phyloP scores from a whole-genome alignment of 2,888 invertebrate genomes.

The Trissolcus brochymenae region DNA sequence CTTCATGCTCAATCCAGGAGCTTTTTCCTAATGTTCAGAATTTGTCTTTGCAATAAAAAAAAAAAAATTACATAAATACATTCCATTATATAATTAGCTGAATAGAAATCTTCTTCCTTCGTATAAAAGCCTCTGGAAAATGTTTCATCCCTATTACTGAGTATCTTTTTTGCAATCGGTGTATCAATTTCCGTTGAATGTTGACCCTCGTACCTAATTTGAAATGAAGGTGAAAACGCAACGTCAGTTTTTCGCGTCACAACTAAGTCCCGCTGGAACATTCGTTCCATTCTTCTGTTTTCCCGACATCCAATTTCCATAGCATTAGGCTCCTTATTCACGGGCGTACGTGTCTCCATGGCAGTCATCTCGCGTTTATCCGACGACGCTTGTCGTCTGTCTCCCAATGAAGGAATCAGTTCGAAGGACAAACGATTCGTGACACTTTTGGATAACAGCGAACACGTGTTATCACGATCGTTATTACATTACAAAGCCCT shows the following conservation, averaged over 20 bases:
- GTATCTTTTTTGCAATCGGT: slow-evolving; percentile 2
- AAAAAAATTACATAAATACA: no score
- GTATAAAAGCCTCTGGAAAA: no score
- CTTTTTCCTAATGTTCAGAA: no score
- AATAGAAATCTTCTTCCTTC: no score
- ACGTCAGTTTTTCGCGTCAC: slow-evolving; percentile 32
- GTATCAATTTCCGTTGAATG: slow-evolving; percentile 32
- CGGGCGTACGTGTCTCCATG: slow-evolving; percentile 61
- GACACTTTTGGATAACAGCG: slow-evolving; percentile 47
- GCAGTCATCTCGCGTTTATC: slow-evolving; percentile 58
- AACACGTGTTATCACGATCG: slow-evolving; percentile 49
- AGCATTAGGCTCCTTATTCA: slow-evolving; percentile 69
- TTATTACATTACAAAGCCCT: slow-evolving; percentile 50
- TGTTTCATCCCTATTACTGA: no score
- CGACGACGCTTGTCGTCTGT: slow-evolving; percentile 37
- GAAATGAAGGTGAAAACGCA: slow-evolving; percentile 34
- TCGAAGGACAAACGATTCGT: slow-evolving; percentile 43
- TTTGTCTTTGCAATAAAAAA: no score
- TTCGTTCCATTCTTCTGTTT: slow-evolving; percentile 66
- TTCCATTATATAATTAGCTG: no score
- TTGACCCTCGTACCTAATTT: slow-evolving; percentile 33
- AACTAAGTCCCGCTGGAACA: slow-evolving; percentile 33
- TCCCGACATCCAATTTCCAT: slow-evolving; percentile 74
- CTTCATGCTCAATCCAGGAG: no score
- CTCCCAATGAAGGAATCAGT: slow-evolving; percentile 52